Conservation (phyloP, 1,140 invertebrate species). For the Anoplophora glabripennis region DNA sequence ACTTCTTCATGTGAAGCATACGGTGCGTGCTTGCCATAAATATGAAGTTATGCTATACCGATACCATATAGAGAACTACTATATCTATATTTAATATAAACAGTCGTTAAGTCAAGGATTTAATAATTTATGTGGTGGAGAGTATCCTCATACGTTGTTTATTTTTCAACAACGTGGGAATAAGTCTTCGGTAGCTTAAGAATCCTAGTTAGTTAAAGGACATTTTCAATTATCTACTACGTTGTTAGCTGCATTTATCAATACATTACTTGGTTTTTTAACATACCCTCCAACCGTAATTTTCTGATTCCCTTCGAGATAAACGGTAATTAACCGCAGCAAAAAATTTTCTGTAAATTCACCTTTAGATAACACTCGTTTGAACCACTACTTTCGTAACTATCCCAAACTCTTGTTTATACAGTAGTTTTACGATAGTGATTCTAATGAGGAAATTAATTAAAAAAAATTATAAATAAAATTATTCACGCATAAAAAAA, state of each 20-base stretch:
- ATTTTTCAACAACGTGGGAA: constrained; percentile 31
- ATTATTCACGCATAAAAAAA: no score
- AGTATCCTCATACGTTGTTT: constrained; percentile 8
- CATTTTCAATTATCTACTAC: constrained; percentile 39
- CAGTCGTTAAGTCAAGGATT: constrained; percentile 19
- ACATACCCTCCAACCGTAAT: constrained; percentile 19
- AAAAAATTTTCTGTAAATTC: constrained; percentile 25
- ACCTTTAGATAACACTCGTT: not conserved
- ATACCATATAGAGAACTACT: constrained; percentile 20
- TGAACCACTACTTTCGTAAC: no score
- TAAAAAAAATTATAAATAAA: no score
- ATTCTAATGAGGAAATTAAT: no score
- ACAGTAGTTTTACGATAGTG: no score
- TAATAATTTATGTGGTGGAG: constrained; percentile 19
- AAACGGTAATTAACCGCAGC: constrained; percentile 30
- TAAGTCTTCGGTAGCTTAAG: constrained; percentile 35
- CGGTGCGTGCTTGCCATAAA: constrained; percentile 15
- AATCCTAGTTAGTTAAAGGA: constrained; percentile 40
- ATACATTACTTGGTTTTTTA: constrained; percentile 33
- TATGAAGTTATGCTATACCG: constrained; percentile 24
- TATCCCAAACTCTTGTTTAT: no score
- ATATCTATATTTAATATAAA: constrained; percentile 28
- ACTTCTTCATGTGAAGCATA: constrained; percentile 14
- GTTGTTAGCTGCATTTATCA: constrained; percentile 34
- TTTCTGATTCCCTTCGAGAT: constrained; percentile 33